Evolutionary conservation across 2,113 vertebrate species (phyloP).

Genomic region (Nibea albiflora): DNA sequence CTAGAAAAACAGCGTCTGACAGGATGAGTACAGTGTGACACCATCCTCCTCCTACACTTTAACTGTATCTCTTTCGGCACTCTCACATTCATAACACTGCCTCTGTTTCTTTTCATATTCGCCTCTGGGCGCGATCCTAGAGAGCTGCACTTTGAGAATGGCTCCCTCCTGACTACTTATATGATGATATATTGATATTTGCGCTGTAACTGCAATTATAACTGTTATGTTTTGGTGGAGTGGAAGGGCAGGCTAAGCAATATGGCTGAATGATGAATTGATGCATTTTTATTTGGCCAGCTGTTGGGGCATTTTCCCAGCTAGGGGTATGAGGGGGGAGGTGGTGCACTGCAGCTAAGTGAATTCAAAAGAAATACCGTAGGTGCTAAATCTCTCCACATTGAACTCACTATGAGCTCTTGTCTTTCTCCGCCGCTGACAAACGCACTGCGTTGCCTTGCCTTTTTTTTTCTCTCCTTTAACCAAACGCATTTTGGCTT

Average conservation of each 20-base stretch:
- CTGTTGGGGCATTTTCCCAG: constrained; percentile 51
- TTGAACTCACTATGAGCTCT: not conserved
- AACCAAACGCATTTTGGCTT: constrained; percentile 30
- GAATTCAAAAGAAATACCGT: constrained; percentile 27
- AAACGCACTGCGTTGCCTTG: not conserved
- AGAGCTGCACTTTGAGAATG: constrained; percentile 45
- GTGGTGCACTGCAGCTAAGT: constrained; percentile 37
- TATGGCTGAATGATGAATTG: constrained; percentile 40
- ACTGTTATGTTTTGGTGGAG: constrained; percentile 31
- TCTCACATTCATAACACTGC: constrained; percentile 39
- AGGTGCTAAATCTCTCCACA: constrained; percentile 14
- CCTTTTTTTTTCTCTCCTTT: constrained; percentile 8
- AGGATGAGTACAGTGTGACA: constrained; percentile 66
- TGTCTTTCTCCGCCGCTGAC: not conserved
- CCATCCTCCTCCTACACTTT: constrained; percentile 60
- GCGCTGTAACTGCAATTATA: constrained; percentile 52
- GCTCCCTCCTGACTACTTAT: constrained; percentile 56
- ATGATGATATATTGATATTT: constrained; percentile 57
- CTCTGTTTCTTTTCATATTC: constrained; percentile 28
- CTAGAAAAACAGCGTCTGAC: constrained; percentile 64
- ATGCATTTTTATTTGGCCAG: constrained; percentile 51
- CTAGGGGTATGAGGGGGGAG: not conserved
- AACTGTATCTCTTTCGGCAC: constrained; percentile 54
- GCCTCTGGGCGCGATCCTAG: constrained; percentile 43
- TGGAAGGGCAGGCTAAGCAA: constrained; percentile 26